phyloP scores from a whole-genome alignment of 2,888 invertebrate genomes.

The Eupelmus urozonus region DNA sequence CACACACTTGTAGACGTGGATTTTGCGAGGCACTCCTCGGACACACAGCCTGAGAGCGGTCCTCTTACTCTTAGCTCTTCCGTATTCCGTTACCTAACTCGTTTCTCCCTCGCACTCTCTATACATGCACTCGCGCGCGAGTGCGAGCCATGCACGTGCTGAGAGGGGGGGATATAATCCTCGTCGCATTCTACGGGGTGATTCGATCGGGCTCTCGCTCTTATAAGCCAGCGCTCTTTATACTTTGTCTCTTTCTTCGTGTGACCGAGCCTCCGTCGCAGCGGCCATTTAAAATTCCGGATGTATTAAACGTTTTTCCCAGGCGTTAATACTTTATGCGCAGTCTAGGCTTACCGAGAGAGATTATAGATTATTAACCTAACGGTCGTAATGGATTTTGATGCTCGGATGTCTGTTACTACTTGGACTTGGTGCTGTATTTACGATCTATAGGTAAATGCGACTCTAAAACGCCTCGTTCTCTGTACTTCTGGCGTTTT shows the following conservation, averaged over 20 bases:
- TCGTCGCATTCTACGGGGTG: conserved; percentile 62
- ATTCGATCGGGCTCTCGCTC: conserved; percentile 62
- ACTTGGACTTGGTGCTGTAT: too few species aligned
- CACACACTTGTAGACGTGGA: not conserved
- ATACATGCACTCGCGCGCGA: not conserved
- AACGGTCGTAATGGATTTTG: too few species aligned
- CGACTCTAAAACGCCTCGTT: too few species aligned
- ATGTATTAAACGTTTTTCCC: not conserved
- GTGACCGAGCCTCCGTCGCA: too few species aligned
- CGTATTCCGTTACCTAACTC: conserved; percentile 51
- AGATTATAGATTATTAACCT: too few species aligned
- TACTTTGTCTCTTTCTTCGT: not conserved
- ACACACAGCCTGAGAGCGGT: too few species aligned
- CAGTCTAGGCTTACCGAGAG: too few species aligned
- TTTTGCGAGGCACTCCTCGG: conserved; percentile 48
- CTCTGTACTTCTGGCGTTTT: too few species aligned
- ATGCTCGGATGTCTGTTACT: too few species aligned
- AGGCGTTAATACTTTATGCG: too few species aligned
- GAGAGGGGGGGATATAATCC: conserved; percentile 45
- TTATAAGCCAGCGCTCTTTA: conserved; percentile 24
- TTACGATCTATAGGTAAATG: too few species aligned
- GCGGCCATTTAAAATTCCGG: conserved; percentile 14
- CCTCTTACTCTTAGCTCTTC: conserved; percentile 55
- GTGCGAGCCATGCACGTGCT: not conserved
- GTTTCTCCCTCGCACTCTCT: conserved; percentile 6